Evolutionary conservation across 2,113 vertebrate species (phyloP).

Genomic region (Eptesicus fuscus): DNA sequence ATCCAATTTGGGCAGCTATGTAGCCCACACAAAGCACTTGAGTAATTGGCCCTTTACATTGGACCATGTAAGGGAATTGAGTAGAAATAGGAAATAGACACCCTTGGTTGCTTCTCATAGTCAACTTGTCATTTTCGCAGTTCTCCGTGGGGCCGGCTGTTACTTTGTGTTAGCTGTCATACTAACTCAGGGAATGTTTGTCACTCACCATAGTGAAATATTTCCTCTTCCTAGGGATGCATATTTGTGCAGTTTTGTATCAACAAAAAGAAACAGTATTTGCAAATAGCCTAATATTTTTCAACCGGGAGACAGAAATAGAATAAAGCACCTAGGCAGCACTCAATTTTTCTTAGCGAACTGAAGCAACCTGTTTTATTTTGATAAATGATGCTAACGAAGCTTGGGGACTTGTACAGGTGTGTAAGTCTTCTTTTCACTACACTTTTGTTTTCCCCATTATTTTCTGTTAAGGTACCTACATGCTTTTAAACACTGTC

Average conservation of each 20-base stretch:
- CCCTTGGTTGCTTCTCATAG: not conserved
- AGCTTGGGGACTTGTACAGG: conserved; percentile 19
- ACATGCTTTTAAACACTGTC: not conserved
- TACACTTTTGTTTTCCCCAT: not conserved
- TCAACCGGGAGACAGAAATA: not conserved
- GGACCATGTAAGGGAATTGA: not conserved
- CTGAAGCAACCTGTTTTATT: conserved; percentile 28
- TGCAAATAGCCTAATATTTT: conserved; percentile 10
- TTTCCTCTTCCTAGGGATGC: not conserved
- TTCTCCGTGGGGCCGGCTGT: not conserved
- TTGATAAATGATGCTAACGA: conserved; percentile 47
- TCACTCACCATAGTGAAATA: not conserved
- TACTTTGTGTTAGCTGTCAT: conserved; percentile 1
- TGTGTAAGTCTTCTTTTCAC: not conserved
- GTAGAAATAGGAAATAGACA: not conserved
- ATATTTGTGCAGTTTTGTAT: not conserved
- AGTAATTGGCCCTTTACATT: not conserved
- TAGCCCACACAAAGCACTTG: not conserved
- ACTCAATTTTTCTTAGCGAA: conserved; percentile 1
- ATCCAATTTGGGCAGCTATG: not conserved
- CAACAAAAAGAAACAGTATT: not conserved
- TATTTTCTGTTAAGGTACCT: not conserved
- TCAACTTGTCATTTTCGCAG: not conserved
- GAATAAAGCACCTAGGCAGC: not conserved
- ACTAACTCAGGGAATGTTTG: not conserved